These are phyloP conservation scores for Frieseomelitta varia DNA, from an alignment of 1,140 invertebrate species.

Conservation along the genomic window DNA sequence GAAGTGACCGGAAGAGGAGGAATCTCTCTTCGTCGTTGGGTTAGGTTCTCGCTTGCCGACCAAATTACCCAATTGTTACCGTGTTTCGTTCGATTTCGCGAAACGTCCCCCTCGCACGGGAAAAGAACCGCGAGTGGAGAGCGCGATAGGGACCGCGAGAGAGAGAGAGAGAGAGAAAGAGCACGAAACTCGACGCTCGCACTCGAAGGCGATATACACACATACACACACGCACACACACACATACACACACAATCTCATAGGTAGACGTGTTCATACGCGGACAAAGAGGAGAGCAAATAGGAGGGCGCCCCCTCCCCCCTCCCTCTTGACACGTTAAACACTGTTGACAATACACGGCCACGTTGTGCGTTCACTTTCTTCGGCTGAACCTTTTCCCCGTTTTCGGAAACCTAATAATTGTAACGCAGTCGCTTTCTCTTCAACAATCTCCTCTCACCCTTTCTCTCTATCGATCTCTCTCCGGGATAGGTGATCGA, in stretches of 20 bases:
- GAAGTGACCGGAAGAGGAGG: conserved; percentile 2
- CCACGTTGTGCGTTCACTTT: conserved; percentile 45
- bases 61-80: neutral
- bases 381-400: conserved; percentile 23
- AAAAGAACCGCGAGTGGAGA: neutral
- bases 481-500: conserved; percentile 11
- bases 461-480: neutral
- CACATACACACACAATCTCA: too few species aligned
- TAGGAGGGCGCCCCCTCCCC: neutral
- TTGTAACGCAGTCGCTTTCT: neutral
- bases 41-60: conserved; percentile 15
- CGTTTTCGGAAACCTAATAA: neutral
- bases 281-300: conserved; percentile 3
- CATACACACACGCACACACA: too few species aligned
- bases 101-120: neutral
- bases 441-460: neutral
- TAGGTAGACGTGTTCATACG: conserved; percentile 19
- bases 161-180: too few species aligned
- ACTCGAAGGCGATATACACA: too few species aligned
- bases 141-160: neutral
- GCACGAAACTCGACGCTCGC: too few species aligned
- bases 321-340: conserved; percentile 30
- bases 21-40: conserved; percentile 9
- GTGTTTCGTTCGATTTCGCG: neutral
- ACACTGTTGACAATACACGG: conserved; percentile 48